Percentiles rank a stretch among this genome's conserved stretches.
phyloP scores from a whole-genome alignment of 2,888 invertebrate species.

The Drosophila atroscutellata region DNA sequence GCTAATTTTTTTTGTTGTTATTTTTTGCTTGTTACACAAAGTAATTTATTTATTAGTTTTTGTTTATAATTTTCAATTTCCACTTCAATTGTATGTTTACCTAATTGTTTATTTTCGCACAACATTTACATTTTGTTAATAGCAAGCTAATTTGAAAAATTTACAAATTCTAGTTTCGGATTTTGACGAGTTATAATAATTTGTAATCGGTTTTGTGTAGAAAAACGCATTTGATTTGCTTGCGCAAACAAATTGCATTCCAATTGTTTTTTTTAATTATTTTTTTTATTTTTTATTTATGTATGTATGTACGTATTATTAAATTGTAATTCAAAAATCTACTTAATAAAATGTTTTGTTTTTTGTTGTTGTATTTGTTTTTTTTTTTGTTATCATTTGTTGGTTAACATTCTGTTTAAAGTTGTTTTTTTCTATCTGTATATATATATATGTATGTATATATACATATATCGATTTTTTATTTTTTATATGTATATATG shows the following conservation, averaged over 20 bases:
- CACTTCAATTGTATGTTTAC: slow-evolving; percentile 27
- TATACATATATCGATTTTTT: slow-evolving; percentile 35
- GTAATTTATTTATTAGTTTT: background rate
- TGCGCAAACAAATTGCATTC: slow-evolving; percentile 1
- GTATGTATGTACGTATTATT: slow-evolving; percentile 53
- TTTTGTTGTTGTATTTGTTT: slow-evolving; percentile 10
- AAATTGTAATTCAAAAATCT: slow-evolving; percentile 77
- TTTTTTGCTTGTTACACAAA: slow-evolving; percentile 27
- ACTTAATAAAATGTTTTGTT: slow-evolving; percentile 78
- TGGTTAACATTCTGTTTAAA: slow-evolving; percentile 69
- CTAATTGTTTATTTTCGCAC: slow-evolving; percentile 50
- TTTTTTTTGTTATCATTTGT: slow-evolving; percentile 48
- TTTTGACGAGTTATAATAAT: slow-evolving; percentile 18
- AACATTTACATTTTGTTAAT: slow-evolving; percentile 60
- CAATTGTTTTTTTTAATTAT: slow-evolving; percentile 20
- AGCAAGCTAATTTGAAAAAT: slow-evolving; percentile 62
- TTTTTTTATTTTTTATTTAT: slow-evolving; percentile 19
- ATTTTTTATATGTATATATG: slow-evolving; percentile 38
- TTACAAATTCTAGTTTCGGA: slow-evolving; percentile 57
- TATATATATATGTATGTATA: slow-evolving; percentile 27
- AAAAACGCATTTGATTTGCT: slow-evolving; percentile 52
- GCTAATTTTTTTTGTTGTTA: slow-evolving; percentile 7
- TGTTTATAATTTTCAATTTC: background rate
- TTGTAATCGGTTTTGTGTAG: slow-evolving; percentile 33
- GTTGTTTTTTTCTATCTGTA: slow-evolving; percentile 41